Evolutionary conservation across 2,797 vertebrate genomes (phyloP).

Genomic region (Semotilus atromaculatus): DNA sequence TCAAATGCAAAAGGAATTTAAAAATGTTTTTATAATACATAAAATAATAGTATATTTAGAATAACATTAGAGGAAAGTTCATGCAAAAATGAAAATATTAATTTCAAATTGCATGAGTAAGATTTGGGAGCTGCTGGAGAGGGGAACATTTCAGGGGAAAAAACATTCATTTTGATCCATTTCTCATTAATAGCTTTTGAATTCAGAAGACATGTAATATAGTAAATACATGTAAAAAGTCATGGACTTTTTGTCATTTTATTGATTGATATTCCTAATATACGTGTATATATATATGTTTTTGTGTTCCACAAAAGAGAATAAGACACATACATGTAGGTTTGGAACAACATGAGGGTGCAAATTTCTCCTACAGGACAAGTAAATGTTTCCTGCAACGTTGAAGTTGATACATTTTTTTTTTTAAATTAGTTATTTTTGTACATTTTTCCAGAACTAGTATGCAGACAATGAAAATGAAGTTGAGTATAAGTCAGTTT

Average conservation of each 20-base stretch:
- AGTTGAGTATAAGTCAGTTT: neutral
- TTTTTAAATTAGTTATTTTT: no score
- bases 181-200: neutral
- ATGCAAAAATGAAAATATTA: neutral
- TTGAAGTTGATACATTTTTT: no score
- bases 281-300: no score
- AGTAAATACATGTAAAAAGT: no score
- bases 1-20: neutral
- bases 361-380: neutral
- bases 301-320: neutral
- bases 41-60: neutral
- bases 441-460: no score
- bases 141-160: neutral
- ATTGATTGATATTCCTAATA: neutral
- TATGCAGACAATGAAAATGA: neutral
- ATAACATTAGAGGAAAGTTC: neutral
- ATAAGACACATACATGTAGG: no score
- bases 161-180: neutral
- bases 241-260: no score
- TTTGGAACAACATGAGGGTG: no score
- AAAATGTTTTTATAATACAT: neutral
- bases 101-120: no score
- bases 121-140: neutral
- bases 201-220: no score
- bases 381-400: neutral